A percentile compares a stretch with the other conserved stretches of the same genome.
These are phyloP conservation scores for Ophraella communa DNA, from an alignment of 2,888 invertebrate species.

Conservation along the genomic window DNA sequence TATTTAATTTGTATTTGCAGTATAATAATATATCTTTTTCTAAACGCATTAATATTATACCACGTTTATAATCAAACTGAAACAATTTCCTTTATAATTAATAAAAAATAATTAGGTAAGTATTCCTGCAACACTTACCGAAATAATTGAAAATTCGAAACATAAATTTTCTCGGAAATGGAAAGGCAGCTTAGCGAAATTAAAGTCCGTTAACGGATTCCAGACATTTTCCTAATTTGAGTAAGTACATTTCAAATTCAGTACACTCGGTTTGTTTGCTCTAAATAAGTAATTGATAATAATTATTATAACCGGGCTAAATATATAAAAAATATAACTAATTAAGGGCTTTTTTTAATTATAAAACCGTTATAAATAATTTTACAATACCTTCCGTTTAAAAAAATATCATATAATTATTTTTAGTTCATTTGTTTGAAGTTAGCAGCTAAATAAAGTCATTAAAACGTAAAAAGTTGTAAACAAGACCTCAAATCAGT, in stretches of 20 bases:
- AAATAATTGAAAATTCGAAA: slow-evolving; percentile 9
- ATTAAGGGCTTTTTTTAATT: too few species aligned
- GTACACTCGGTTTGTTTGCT: slow-evolving; percentile 4
- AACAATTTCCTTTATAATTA: background rate
- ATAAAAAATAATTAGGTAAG: slow-evolving; percentile 1
- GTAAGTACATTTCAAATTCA: slow-evolving; percentile 2
- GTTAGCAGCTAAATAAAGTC: too few species aligned
- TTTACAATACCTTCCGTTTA: too few species aligned
- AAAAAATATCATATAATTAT: too few species aligned
- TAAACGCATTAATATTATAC: background rate
- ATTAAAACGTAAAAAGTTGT: too few species aligned
- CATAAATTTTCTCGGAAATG: slow-evolving; percentile 11
- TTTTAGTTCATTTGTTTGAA: too few species aligned
- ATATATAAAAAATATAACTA: too few species aligned
- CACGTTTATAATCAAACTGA: background rate
- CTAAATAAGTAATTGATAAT: slow-evolving; percentile 7
- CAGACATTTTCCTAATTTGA: slow-evolving; percentile 7
- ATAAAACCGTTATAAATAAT: too few species aligned
- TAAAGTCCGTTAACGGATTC: slow-evolving; percentile 7
- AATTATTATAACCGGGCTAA: slow-evolving; percentile 3
- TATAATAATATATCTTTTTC: too few species aligned
- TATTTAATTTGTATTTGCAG: too few species aligned
- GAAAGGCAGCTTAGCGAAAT: slow-evolving; percentile 8
- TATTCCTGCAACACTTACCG: background rate
- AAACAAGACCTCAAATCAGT: too few species aligned